Conservation (phyloP, 1,140 invertebrate species). For the Monomorium pharaonis region DNA sequence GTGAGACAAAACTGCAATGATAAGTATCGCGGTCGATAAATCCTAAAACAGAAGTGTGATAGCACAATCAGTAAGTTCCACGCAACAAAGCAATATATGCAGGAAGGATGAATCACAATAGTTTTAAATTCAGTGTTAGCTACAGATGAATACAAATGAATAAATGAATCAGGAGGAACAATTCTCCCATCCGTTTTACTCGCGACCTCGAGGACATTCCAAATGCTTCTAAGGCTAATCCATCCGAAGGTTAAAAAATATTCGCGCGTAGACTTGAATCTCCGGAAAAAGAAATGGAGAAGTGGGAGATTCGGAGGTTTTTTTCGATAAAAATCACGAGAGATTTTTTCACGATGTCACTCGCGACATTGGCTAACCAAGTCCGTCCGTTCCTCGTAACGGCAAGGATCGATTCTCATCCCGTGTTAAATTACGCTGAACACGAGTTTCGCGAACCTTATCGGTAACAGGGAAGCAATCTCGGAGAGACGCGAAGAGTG, state of each 20-base stretch:
- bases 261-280: neutral
- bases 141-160: neutral
- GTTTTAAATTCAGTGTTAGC: neutral
- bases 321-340: neutral
- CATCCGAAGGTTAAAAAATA: neutral
- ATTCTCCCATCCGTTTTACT: neutral
- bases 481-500: no score
- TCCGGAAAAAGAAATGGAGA: neutral
- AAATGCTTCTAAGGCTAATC: neutral
- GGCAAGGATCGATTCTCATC: neutral
- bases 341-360: neutral
- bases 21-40: slow-evolving; percentile 11
- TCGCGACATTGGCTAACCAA: slow-evolving; percentile 20
- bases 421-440: neutral
- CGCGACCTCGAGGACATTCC: neutral
- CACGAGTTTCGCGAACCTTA: neutral
- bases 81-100: neutral
- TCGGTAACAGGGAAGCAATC: neutral
- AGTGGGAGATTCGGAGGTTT: neutral
- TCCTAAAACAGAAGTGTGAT: slow-evolving; percentile 24
- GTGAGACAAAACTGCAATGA: slow-evolving; percentile 46
- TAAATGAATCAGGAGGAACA: no score
- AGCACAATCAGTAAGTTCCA: neutral
- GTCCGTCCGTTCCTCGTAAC: no score
- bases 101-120: neutral